Evolutionary conservation across 2,113 vertebrate species (phyloP), one percentile per base, ranked within the genome.

Genomic region (Lasiurus cinereus): DNA sequence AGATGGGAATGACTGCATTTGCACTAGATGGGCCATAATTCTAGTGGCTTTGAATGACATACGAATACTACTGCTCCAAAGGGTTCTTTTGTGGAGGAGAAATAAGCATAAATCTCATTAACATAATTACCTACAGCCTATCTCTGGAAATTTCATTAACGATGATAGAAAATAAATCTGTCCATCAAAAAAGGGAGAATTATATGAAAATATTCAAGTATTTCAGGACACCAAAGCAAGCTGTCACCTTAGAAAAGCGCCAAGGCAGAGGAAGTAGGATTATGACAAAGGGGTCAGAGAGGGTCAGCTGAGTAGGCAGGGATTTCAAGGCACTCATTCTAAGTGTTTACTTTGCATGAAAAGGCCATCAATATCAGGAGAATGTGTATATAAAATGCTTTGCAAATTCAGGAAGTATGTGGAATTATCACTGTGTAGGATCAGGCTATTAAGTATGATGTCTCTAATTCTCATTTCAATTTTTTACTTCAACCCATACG

Each of bases 231-330:
- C 0, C 80, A 87, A 93, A 96, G 96, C 85, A 36, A 97, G 91
- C 0, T 96, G 93, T 83, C 83, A 96, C 74, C 95, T 94, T 80
- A 83, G 78, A 95, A 97, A 98, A 93, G 96, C 96, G 0, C 90
- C 89, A 93, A 98, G 91, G 95, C 90, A 97, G 97, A 70, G 79
- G 96, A 97, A 97, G 96, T 87, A 95, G 97, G 96, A 96, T 98
- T 96, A 98, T 33, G 64, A 90, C 52, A 39, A 88, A 54, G 24
- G 72, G 97, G 84, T 82, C 91, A 96, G 1, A 82, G 70, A 69
- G 86, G 91, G 90, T 88, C 66, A 97, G 90, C 54, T 27, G 96
- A 90, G 54, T 67, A 83, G 93, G 48, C 88, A 74, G 85, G 77
- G 67, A 95, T 83, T 96, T 83, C n/a, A 70, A 1, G 24, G 93